Evolutionary conservation across 92 coral and sea anemone species (phyloP), one percentile per base, ranked within the genome.

Genomic region (Zoanthus gigantus): DNA sequence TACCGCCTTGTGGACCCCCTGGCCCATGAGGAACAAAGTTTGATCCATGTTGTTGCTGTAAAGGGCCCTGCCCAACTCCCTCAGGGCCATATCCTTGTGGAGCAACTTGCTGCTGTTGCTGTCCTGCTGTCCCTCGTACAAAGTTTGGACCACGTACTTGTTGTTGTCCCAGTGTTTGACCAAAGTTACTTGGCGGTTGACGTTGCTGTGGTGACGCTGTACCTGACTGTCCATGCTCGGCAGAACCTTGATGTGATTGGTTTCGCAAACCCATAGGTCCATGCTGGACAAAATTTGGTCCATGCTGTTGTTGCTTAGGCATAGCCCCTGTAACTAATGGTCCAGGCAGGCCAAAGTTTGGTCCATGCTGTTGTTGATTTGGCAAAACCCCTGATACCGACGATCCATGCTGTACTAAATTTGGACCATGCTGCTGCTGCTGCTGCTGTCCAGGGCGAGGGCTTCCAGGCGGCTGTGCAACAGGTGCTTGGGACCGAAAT

Each of bases 21-120:
- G 84, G 74, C 30, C 74, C 93, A 12, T 72, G 89, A 31, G 71
- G 65, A n/a, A 86, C 93, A 81, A 75, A 90, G 34, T 77, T 86
- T 48, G 88, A 91, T 56, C 93, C 75, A 45, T 84, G 91, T 66
- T 91, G 93, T 37, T 82, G 86, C 60, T 82, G 91, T 28, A 85
- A 5, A 29, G 86, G 45, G 10, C 88, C 90, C 15, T 93, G 94
- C 34, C 94, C 90, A 15, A 71, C 94, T 65, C 93, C 95, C 28
- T 92, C 95, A 28, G 95, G 87, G 68, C 80, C 85, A 50, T 83
- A 88, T 32, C 94, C 92, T 6, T 37, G 83, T 10, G 29, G 63
- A 12, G 54, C 57, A 8, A 13, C 71, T 28, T 60, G 42, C 42
- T 37, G 84, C 28, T 60, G 85, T 46, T 66, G 75, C 57, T 58